Evolutionary conservation across 2,113 vertebrate genomes (phyloP).

Genomic region (Aspiorhynchus laticeps): DNA sequence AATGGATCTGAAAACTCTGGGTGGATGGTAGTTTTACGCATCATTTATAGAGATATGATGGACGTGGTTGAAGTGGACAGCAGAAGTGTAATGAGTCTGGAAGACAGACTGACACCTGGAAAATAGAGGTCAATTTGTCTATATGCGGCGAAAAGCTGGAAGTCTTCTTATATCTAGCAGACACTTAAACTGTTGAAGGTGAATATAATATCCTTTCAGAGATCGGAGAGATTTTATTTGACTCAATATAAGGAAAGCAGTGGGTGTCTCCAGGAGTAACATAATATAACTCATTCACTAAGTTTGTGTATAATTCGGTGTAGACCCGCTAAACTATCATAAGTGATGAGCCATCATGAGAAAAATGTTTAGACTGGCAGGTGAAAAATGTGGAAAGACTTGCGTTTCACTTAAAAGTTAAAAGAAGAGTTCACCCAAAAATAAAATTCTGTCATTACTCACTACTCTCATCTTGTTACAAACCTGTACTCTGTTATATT

Average conservation of each 20-base stretch:
- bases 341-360: not conserved
- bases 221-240: not conserved
- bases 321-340: not conserved
- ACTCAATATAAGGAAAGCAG: constrained; percentile 2
- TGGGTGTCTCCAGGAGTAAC: constrained; percentile 3
- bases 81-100: not conserved
- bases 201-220: constrained; percentile 11
- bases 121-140: constrained; percentile 37
- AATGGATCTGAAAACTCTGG: not conserved
- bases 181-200: constrained; percentile 8
- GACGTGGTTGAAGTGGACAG: not conserved
- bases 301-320: not conserved
- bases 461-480: not conserved
- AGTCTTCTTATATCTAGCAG: not conserved
- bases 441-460: not conserved
- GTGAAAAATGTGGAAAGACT: not conserved
- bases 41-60: constrained; percentile 12
- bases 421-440: not conserved
- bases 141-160: not conserved
- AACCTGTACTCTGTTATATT: not conserved
- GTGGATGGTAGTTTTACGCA: not conserved
- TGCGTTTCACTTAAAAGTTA: not conserved
- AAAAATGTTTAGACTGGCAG: not conserved
- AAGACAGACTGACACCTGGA: constrained; percentile 25
- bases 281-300: not conserved